Conservation (phyloP, 2,797 vertebrate genomes). For the Phoebastria nigripes region DNA sequence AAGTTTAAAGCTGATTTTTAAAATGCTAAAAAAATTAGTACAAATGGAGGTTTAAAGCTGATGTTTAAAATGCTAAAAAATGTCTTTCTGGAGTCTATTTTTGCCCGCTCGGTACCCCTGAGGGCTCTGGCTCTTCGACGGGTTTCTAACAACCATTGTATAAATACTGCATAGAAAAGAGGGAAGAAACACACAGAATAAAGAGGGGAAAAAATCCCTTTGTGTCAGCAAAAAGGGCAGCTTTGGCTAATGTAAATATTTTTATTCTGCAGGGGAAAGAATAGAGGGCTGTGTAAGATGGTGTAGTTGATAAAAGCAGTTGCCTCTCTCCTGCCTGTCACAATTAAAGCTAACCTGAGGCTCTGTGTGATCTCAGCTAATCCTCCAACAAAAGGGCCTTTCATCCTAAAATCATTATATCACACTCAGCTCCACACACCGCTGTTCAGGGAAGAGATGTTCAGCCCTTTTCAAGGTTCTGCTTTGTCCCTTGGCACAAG, state of each 20-base stretch:
- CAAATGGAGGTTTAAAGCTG: not conserved
- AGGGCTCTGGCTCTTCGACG: not conserved
- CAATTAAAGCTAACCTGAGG: not conserved
- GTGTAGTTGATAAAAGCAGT: not conserved
- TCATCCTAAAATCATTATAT: not conserved
- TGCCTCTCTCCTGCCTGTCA: not conserved
- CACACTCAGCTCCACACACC: not conserved
- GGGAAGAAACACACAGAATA: not conserved
- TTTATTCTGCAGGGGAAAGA: not conserved
- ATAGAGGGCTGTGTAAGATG: not conserved
- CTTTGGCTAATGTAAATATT: not conserved
- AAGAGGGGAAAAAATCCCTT: not conserved
- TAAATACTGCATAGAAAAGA: not conserved
- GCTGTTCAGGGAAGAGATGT: not conserved
- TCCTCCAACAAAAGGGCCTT: not conserved
- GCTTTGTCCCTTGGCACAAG: not conserved
- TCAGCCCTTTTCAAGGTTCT: not conserved
- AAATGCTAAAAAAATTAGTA: not conserved
- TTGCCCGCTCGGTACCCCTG: not conserved
- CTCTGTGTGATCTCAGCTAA: not conserved
- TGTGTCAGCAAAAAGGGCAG: not conserved
- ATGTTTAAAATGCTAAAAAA: not conserved
- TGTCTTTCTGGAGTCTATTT: not conserved
- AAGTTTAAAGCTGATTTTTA: not conserved
- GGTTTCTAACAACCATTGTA: not conserved